Evolutionary conservation across 2,888 invertebrate species (phyloP).

Genomic region (Arctia plantaginis): DNA sequence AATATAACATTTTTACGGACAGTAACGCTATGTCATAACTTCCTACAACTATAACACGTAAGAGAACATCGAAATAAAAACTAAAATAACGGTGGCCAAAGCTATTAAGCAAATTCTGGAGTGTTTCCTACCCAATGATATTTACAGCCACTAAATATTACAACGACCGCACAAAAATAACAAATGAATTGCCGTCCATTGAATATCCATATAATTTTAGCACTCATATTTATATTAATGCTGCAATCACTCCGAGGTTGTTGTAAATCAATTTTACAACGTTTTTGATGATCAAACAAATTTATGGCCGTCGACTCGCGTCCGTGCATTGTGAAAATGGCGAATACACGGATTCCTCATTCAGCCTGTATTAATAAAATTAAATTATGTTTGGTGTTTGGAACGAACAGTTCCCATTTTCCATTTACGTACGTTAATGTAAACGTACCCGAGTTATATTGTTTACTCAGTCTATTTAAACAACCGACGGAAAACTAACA

Average conservation of each 20-base stretch:
- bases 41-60: constrained; percentile 37
- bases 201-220: constrained; percentile 76
- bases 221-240: constrained; percentile 65
- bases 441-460: constrained; percentile 39
- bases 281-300: constrained; percentile 79
- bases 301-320: constrained; percentile 44
- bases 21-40: constrained; percentile 43
- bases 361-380: constrained; percentile 47
- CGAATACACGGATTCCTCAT: constrained; percentile 18
- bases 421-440: constrained; percentile 48
- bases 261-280: constrained; percentile 82
- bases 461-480: constrained; percentile 42
- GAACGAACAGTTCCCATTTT: constrained; percentile 53
- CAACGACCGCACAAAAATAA: constrained; percentile 75
- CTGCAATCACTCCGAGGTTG: constrained; percentile 68
- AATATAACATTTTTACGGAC: constrained; percentile 34
- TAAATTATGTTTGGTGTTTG: constrained; percentile 61
- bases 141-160: constrained; percentile 80
- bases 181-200: constrained; percentile 81
- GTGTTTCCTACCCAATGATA: constrained; percentile 71
- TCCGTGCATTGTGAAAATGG: constrained; percentile 64
- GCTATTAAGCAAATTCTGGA: constrained; percentile 69
- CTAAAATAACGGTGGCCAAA: constrained; percentile 60
- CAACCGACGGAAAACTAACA: constrained; percentile 40
- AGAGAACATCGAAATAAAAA: constrained; percentile 39